Conservation (phyloP, 2,113 vertebrate species). For the Shinisaurus crocodilurus region DNA sequence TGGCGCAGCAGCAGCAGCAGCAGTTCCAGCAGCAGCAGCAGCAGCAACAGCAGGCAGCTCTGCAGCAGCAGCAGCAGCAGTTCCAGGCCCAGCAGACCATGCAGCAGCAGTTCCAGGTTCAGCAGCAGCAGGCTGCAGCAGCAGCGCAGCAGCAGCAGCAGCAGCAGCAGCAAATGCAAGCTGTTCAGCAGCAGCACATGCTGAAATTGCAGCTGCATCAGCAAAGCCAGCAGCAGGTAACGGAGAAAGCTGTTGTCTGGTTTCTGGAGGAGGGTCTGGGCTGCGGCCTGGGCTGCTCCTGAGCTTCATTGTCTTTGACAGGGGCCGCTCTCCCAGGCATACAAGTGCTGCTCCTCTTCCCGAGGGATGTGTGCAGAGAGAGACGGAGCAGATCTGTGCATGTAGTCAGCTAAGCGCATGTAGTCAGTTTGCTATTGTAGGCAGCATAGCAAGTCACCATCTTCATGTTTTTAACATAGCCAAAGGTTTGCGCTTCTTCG, state of each 20-base stretch:
- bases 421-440: not conserved
- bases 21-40: slow-evolving; percentile 84
- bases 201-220: slow-evolving; percentile 77
- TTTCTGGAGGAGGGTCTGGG: not conserved
- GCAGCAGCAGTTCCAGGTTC: slow-evolving; percentile 82
- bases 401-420: no score
- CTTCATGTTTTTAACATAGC: no score
- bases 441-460: not conserved
- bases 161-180: no score
- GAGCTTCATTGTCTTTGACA: not conserved
- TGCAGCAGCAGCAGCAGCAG: slow-evolving; percentile 77
- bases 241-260: not conserved
- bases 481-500: no score
- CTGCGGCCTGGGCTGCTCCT: not conserved
- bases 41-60: slow-evolving; percentile 76
- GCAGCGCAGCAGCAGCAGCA: slow-evolving; percentile 76
- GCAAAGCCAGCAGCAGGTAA: slow-evolving; percentile 83
- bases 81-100: slow-evolving; percentile 78
- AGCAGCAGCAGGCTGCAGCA: slow-evolving; percentile 71
- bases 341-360: not conserved
- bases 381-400: not conserved
- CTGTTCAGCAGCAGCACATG: slow-evolving; percentile 80
- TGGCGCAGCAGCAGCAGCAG: slow-evolving; percentile 71
- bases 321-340: not conserved
- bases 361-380: not conserved